Base-by-base conservation (phyloP, 2,888 invertebrate genomes). In the Chydorus sphaericus region DNA sequence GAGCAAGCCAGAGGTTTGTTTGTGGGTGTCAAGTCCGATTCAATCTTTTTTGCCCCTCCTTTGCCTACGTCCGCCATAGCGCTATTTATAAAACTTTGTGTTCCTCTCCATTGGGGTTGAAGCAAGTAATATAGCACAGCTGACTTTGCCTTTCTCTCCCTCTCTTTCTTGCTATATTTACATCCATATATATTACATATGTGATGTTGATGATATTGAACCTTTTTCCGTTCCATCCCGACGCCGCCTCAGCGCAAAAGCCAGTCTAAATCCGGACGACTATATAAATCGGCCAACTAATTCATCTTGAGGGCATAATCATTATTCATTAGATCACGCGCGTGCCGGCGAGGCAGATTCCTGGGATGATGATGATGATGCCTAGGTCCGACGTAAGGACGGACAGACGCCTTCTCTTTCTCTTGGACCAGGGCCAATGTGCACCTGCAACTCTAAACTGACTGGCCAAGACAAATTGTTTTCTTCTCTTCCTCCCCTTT, bases 21-120 rank as follows among this genome's bases (percentile, higher is more conserved):
- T 44, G 44, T 44, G 44, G n/a, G 44, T 44, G 44, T 44, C 44
- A 44, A 44, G 44, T 44, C 44, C 28, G 44, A 44, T 44, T 44
- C 44, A 44, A 44, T 44, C 44, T 44, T 23, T 28, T 8, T 44
- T 14, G 14, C n/a, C 44, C 44, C 10, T 26, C 39, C 39, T 16
- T 39, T 44, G 44, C 20, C 16, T 38, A 20, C 26, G 44, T 44
- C 44, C 44, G 44, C n/a, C n/a, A n/a, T n/a, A n/a, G n/a, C n/a
- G n/a, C 44, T 44, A 44, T 44, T 44, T 44, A 44, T 44, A 44
- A 44, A 44, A 44, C 44, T 23, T 14, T 44, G 44, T 44, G n/a
- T n/a, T n/a, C n/a, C n/a, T n/a, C n/a, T n/a, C n/a, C n/a, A n/a
- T n/a, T n/a, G n/a, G 10, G n/a, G 38, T 8, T 16, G n/a, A 23